Percentiles rank a stretch among this genome's conserved stretches.
Evolutionary conservation across 64 coral and sea anemone species (phyloP).

Genomic region (Montipora cactus): DNA sequence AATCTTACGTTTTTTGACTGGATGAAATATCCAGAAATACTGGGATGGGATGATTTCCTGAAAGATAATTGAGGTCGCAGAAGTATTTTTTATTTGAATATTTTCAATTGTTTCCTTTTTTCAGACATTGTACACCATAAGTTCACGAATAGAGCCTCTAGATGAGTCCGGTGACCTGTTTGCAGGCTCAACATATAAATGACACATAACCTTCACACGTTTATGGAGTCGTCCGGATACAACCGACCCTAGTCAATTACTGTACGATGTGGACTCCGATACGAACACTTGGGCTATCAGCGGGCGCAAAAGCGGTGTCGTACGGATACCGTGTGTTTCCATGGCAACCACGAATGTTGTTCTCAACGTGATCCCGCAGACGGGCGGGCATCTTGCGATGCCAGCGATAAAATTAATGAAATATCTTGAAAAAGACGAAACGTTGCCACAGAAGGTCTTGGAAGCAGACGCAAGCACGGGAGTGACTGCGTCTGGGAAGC

Average conservation of each 20-base stretch:
- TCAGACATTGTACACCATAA: constrained; percentile 90
- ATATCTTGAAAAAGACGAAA: constrained; percentile 56
- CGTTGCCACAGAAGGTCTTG: constrained; percentile 11
- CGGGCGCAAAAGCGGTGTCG: constrained; percentile 84
- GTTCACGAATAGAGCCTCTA: constrained; percentile 71
- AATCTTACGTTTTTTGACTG: background rate
- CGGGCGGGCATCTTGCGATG: constrained; percentile 79
- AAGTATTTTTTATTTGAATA: background rate
- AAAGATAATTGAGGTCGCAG: too few species aligned
- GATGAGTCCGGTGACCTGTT: constrained; percentile 40
- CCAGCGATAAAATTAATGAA: constrained; percentile 76
- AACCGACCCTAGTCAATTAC: background rate
- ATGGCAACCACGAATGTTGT: constrained; percentile 86
- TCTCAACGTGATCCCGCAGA: constrained; percentile 74
- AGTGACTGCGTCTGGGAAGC: constrained; percentile 5
- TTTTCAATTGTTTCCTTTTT: background rate
- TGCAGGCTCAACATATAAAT: constrained; percentile 62
- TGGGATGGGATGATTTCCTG: too few species aligned
- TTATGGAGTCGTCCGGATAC: background rate
- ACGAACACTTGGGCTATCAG: constrained; percentile 85
- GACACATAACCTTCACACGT: constrained; percentile 73
- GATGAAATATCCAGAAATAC: too few species aligned
- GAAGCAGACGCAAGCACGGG: constrained; percentile 33
- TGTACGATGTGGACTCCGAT: constrained; percentile 87
- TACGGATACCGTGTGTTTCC: constrained; percentile 69